phyloP scores from a whole-genome alignment of 1,140 invertebrate genomes.

The Lucilia cuprina region DNA sequence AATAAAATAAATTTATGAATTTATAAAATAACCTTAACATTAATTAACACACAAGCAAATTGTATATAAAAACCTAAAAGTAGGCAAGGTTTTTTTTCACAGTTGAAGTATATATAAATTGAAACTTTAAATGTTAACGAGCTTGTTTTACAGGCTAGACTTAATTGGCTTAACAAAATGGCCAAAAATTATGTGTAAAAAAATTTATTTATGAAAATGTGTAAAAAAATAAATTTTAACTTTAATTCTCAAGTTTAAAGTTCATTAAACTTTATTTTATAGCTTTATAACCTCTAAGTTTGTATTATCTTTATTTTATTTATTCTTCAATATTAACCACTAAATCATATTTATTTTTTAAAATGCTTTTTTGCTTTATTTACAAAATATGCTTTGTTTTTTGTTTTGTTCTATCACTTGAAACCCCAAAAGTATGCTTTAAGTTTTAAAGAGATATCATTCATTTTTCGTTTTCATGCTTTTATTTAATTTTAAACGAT shows the following conservation, averaged over 20 bases:
- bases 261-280: background rate
- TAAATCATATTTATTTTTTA: background rate
- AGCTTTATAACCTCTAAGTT: background rate
- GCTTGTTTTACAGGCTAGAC: no score
- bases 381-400: background rate
- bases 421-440: background rate
- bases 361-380: background rate
- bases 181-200: no score
- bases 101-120: no score
- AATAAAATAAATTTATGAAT: background rate
- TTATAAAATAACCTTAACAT: background rate
- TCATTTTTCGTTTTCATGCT: background rate
- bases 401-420: background rate
- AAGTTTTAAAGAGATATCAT: background rate
- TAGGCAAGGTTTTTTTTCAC: no score
- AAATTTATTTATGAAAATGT: no score
- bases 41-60: background rate
- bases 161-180: no score
- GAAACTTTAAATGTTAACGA: no score
- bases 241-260: background rate
- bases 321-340: background rate
- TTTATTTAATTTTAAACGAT: conserved; percentile 7
- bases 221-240: no score
- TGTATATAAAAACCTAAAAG: no score
- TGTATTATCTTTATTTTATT: background rate